Conservation (phyloP, 2,113 vertebrate genomes). For the Paedocypris sp. region DNA sequence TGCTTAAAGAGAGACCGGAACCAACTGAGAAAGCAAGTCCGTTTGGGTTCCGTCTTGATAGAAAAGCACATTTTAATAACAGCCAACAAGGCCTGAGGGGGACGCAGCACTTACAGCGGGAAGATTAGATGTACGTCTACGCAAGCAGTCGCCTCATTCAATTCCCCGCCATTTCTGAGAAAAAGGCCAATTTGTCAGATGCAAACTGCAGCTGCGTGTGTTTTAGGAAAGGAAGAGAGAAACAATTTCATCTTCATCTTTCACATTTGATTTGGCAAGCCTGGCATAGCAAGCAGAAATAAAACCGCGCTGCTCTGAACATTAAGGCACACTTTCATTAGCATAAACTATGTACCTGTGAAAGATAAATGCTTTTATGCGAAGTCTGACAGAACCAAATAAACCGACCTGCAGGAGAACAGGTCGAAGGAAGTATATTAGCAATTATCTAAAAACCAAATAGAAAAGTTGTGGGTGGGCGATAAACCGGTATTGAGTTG, state of each 20-base stretch:
- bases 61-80: conserved; percentile 35
- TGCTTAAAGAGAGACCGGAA: conserved; percentile 19
- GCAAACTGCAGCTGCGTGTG: conserved; percentile 15
- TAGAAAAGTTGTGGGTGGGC: no score
- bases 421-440: no score
- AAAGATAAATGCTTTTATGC: background rate
- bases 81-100: conserved; percentile 35
- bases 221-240: background rate
- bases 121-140: conserved; percentile 29
- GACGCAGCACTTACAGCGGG: background rate
- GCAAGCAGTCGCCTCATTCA: conserved; percentile 31
- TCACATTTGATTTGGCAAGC: conserved; percentile 5
- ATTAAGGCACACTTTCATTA: background rate
- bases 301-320: background rate
- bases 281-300: background rate
- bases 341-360: background rate
- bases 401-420: no score
- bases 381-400: no score
- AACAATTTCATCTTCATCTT: conserved; percentile 3
- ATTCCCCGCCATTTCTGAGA: conserved; percentile 31
- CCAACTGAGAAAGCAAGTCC: conserved; percentile 11
- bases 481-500: no score
- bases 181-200: conserved; percentile 30
- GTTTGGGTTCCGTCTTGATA: conserved; percentile 6
- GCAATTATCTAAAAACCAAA: no score